Evolutionary conservation across 2,113 vertebrate species (phyloP), one percentile per base, ranked within the genome.

Genomic region (Chionomys nivalis): DNA sequence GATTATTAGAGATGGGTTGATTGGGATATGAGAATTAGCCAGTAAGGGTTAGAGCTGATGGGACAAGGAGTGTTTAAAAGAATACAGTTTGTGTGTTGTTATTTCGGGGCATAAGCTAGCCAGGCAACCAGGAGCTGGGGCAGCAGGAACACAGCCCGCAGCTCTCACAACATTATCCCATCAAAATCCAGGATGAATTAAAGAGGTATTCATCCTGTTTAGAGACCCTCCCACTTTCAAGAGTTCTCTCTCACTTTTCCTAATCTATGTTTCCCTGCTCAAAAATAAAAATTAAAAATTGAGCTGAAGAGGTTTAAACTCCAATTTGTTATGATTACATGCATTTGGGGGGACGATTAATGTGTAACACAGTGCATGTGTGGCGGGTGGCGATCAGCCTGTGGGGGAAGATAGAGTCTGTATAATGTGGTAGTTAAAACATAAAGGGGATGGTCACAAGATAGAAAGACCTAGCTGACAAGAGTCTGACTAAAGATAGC

Each of bases 401-500:
- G 61, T 58, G 14, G 24, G 24, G 90, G 28, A 7, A 89, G 33
- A 47, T 31, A 93, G 61, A 39, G 87, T 88, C 63, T 63, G 7
- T 58, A 39, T 76, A 81, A 95, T 58, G 10, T 49, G 55, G 36
- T 47, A 52, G 42, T 76, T 77, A 73, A 95, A 94, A 89, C 72
- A 78, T 39, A 90, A 95, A 82, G 72, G 44, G 10, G 14, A 91
- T 70, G 24, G 23, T 55, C 36, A 78, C 28, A 61, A 82, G 42
- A 82, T 10, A 72, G 23, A 47, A 93, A 68, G 82, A 87, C 76
- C 72, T 79, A 61, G 14, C 36, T 39, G 83, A 76, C 72, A 81
- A 49, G 39, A 36, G 55, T 91, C 76, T 66, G 65, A 89, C 85
- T 92, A 93, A 93, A 95, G 42, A 61, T 6, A 52, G 23, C 16